Base-by-base conservation (phyloP, 2,888 invertebrate genomes). In the Pilophorus perplexus region DNA sequence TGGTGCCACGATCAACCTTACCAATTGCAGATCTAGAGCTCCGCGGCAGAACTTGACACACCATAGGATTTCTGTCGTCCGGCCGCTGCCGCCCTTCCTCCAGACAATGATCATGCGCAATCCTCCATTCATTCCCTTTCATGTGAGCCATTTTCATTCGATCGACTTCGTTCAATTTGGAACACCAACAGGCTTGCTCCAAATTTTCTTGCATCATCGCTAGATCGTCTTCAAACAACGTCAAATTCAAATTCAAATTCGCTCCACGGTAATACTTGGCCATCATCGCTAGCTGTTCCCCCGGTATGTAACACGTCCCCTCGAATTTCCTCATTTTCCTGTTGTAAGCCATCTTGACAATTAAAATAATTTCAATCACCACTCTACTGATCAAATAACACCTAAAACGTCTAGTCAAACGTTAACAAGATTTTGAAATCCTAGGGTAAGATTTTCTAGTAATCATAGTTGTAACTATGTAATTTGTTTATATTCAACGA, bases 251-350 rank as follows among this genome's bases (percentile, higher is more conserved):
- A 40, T 64, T 64, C 12, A 64, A 52, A 52, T 64, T 64, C 2
- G 52, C 64, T 14, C 64, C 64, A 6, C 64, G 23, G 25, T 64
- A 64, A 20, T 52, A 64, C 20, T 52, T 64, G 16, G 64, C 64
- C 64, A 64, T 64, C 38, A 50, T 40, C 14, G 40, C 37, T n/a
- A 64, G 28, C 52, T 64, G 64, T 23, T 64, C 64, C 2, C 52
- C 64, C 10, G 64, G 64, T 16, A 64, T 64, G 52, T 38, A 64
- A 40, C 64, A 64, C 8, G 38, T 50, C 2, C 64, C 64, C 40
- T 64, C 52, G 23, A 52, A 64, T 23, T 52, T 50, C 64, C 52
- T 52, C 50, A 38, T 40, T 38, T 40, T 64, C 25, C 22, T 64
- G 46, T 22, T 46, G 25, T 46, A 14, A 6, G 46, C 1, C 46